Conservation (phyloP, 2,797 vertebrate species). For the Bradypodion ventrale region DNA sequence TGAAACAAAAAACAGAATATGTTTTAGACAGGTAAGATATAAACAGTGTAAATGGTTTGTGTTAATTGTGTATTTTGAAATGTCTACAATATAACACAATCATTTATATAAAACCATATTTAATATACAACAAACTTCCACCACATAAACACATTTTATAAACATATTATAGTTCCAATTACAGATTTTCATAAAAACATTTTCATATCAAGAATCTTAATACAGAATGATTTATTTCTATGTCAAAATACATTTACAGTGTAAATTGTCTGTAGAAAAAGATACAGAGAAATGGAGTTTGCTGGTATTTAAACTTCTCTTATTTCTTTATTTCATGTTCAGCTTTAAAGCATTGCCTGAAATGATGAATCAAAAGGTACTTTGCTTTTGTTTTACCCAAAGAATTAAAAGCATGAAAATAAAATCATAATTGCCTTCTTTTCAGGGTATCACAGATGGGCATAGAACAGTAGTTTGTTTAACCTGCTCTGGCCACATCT, state of each 20-base stretch:
- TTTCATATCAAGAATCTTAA: slow-evolving; percentile 78
- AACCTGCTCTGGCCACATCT: slow-evolving; percentile 13
- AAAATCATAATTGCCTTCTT: slow-evolving; percentile 42
- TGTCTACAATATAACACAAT: slow-evolving; percentile 81
- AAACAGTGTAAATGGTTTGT: slow-evolving; percentile 37
- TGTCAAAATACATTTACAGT: slow-evolving; percentile 81
- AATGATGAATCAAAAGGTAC: slow-evolving; percentile 51
- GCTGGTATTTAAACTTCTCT: slow-evolving; percentile 70
- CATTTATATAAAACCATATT: slow-evolving; percentile 80
- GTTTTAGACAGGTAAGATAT: slow-evolving; percentile 19
- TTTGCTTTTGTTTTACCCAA: slow-evolving; percentile 52
- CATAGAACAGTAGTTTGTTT: slow-evolving; percentile 42
- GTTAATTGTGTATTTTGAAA: slow-evolving; percentile 66
- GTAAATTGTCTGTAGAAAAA: slow-evolving; percentile 72
- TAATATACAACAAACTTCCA: slow-evolving; percentile 80
- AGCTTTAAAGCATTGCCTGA: slow-evolving; percentile 58
- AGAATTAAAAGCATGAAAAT: slow-evolving; percentile 51
- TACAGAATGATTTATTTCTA: slow-evolving; percentile 79
- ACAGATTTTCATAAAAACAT: slow-evolving; percentile 80
- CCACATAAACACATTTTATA: slow-evolving; percentile 79
- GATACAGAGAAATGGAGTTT: slow-evolving; percentile 72
- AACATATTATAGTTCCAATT: slow-evolving; percentile 77
- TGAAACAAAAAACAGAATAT: background rate
- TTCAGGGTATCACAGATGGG: slow-evolving; percentile 26
- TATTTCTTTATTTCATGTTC: slow-evolving; percentile 62